Evolutionary conservation across 35 echinoderm and acorn worm species (phyloP), one percentile per base, ranked within the genome.

Genomic region (Lytechinus pictus): DNA sequence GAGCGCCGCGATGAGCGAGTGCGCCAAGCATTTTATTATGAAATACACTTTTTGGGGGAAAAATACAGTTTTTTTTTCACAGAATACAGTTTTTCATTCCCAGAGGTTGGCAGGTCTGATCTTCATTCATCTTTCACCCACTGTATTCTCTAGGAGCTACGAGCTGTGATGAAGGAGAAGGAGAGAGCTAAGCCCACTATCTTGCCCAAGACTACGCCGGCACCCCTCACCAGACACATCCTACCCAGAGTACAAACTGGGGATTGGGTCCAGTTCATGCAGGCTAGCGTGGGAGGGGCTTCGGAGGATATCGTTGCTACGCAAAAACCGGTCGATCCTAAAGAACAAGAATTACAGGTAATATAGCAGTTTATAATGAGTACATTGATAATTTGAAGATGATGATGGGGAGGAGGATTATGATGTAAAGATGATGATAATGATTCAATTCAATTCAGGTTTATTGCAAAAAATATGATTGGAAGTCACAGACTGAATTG

Each of bases 281-380:
- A 88, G 44, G 54, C 54, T 54, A 27, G 56, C 54, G 24, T 27
- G 3, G 89, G 53, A 27, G 52, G 29, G 21, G 54, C n/a, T 19
- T 24, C 27, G 0, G 92, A 93, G 92, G 92, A 93, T n/a, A 86
- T 96, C 24, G 89, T 71, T 52, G 96, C 97, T 71, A 95, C 97
- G 10, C 97, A 97, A 86, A 61, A 93, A 44, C 88, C 96, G 9
- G 94, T 97, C 11, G 96, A 96, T 72, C 97, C 96, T 12, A 95
- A 96, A 86, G 97, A 95, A 54, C 94, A 96, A 95, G 94, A 96
- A 29, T 72, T 96, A 88, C 97, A 97, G 97, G 97, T 97, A 55
- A 7, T 3, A 61, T 94, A 44, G 33, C 33, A 44, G 53, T 6
- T 52, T 6, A 4, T 5, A 57, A 29, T 58, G 9, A 58, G 9